Conservation (phyloP, 2,797 vertebrate species). For the Trichosurus vulpecula region DNA sequence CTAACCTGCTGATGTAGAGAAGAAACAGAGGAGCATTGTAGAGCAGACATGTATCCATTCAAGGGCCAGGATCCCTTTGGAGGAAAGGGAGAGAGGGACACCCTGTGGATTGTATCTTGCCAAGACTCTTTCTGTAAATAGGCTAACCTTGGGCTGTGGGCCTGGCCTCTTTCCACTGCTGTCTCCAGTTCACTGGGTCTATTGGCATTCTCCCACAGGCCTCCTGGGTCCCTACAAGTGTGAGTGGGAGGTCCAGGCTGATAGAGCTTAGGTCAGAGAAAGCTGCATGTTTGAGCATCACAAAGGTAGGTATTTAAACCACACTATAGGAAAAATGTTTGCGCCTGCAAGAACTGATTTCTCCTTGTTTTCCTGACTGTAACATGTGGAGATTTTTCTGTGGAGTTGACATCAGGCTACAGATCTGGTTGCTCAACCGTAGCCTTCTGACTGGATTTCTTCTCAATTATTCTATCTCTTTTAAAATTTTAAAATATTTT, state of each 20-base stretch:
- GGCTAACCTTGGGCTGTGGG: background rate
- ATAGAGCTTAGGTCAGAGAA: constrained; percentile 15
- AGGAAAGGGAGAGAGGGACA: background rate
- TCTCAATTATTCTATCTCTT: background rate
- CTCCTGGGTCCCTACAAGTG: background rate
- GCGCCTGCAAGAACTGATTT: background rate
- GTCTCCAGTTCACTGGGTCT: background rate
- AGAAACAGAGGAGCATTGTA: background rate
- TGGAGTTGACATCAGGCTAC: background rate
- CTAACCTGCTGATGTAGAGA: background rate
- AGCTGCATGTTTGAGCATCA: background rate
- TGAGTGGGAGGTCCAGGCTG: constrained; percentile 6
- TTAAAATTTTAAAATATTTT: background rate
- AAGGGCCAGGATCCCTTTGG: background rate
- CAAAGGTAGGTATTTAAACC: background rate
- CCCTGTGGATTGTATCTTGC: background rate
- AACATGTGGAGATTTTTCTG: constrained; percentile 12
- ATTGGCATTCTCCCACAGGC: background rate
- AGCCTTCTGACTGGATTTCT: background rate
- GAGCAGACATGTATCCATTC: background rate
- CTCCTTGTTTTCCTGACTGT: background rate
- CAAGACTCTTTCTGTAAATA: background rate
- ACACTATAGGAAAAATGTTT: background rate
- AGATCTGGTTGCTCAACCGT: background rate
- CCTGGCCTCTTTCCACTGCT: background rate